These are phyloP conservation scores for Colletes latitarsis DNA, from an alignment of 1,140 invertebrate genomes.

Conservation along the genomic window DNA sequence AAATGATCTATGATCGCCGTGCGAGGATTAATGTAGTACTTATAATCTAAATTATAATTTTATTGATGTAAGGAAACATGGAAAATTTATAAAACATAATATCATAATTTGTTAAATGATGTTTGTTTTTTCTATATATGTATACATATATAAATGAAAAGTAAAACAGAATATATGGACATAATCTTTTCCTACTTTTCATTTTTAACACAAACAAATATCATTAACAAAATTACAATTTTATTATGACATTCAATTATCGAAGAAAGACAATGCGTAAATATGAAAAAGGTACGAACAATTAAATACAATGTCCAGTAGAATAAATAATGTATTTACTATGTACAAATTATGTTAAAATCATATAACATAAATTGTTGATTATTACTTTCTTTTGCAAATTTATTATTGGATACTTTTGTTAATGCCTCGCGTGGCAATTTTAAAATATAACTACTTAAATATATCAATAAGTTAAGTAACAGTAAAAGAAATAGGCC, in stretches of 20 bases:
- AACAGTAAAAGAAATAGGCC: conserved; percentile 83
- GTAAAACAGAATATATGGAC: conserved; percentile 39
- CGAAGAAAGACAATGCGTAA: background rate
- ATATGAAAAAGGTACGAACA: background rate
- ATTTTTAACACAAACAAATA: background rate
- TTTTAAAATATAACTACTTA: conserved; percentile 28
- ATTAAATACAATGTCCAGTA: conserved; percentile 1
- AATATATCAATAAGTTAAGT: conserved; percentile 18
- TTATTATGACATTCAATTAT: background rate
- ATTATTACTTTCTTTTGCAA: background rate
- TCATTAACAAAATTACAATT: conserved; percentile 10
- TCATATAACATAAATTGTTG: conserved; percentile 2
- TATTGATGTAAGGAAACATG: conserved; percentile 12
- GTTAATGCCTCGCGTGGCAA: background rate
- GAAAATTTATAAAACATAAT: conserved; percentile 32
- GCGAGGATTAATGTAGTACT: background rate
- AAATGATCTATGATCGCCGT: no score
- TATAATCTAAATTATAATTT: conserved; percentile 8
- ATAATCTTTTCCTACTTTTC: background rate
- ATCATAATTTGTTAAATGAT: conserved; percentile 41
- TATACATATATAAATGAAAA: conserved; percentile 42
- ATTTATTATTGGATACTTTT: background rate
- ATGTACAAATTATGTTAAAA: conserved; percentile 42
- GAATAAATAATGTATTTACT: conserved; percentile 41
- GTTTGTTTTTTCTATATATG: conserved; percentile 31